A percentile compares a stretch with the other conserved stretches of the same genome.
phyloP scores from a whole-genome alignment of 2,888 invertebrate species.

The Lasius fuliginosus region DNA sequence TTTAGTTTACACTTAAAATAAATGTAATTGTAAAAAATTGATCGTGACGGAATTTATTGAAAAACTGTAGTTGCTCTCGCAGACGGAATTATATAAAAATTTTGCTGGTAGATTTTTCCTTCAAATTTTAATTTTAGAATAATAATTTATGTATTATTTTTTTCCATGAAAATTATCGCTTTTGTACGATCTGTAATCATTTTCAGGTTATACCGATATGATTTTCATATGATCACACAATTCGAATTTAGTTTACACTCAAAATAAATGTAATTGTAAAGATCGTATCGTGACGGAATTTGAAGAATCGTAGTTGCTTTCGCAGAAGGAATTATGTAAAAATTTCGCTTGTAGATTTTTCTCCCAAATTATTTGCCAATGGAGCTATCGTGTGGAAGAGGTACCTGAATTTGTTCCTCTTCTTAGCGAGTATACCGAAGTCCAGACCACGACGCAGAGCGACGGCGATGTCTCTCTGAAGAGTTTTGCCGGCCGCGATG shows the following conservation, averaged over 20 bases:
- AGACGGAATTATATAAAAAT: no score
- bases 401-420: constrained; percentile 79
- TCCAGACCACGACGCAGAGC: constrained; percentile 81
- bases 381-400: constrained; percentile 36
- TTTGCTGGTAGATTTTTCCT: no score
- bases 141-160: background rate
- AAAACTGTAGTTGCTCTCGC: no score
- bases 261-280: constrained; percentile 9
- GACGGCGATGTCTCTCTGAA: constrained; percentile 75
- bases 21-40: no score
- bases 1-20: no score
- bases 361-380: constrained; percentile 33
- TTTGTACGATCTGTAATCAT: background rate
- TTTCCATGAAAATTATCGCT: background rate
- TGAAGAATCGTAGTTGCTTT: constrained; percentile 11
- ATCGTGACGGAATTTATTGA: no score
- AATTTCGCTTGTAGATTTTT: constrained; percentile 18
- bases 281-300: background rate
- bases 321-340: constrained; percentile 13
- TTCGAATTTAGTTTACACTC: background rate
- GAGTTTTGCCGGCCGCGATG: constrained; percentile 70
- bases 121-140: background rate
- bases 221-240: background rate
- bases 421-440: constrained; percentile 79
- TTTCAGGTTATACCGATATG: background rate